Evolutionary conservation across 1,140 invertebrate species (phyloP).

Genomic region (Diploscapter pachys): DNA sequence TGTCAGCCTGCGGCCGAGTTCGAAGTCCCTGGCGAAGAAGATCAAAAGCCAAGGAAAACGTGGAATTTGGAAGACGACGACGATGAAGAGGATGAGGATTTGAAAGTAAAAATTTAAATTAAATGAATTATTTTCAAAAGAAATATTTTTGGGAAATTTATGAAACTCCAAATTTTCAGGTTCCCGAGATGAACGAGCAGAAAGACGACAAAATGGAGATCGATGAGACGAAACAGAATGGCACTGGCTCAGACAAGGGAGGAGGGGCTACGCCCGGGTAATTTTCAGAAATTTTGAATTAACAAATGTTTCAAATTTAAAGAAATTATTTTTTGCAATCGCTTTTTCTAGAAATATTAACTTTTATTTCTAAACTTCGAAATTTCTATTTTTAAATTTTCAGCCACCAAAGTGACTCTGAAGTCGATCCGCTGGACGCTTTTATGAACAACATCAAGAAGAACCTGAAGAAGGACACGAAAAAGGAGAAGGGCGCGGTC

Average conservation of each 20-base stretch:
- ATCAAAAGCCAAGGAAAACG: constrained; percentile 61
- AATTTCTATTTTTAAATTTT: constrained; percentile 12
- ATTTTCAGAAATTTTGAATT: constrained; percentile 1
- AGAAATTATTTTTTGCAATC: not conserved
- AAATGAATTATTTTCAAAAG: constrained; percentile 7
- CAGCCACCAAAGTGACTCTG: constrained; percentile 57
- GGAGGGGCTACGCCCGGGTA: not conserved
- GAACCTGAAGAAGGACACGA: constrained; percentile 17
- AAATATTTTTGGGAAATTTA: constrained; percentile 22
- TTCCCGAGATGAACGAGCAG: not conserved
- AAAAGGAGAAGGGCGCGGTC: constrained; percentile 9
- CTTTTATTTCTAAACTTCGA: constrained; percentile 16
- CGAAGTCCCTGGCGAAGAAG: not conserved
- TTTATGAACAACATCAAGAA: constrained; percentile 76
- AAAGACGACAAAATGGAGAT: not conserved
- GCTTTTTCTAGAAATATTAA: not conserved
- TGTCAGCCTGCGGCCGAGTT: not conserved
- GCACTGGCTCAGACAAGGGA: constrained; percentile 24
- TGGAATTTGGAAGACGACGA: constrained; percentile 74
- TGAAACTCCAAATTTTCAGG: not conserved
- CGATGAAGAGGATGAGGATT: constrained; percentile 49
- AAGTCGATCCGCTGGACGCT: constrained; percentile 91
- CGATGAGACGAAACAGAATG: constrained; percentile 5
- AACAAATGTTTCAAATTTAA: not conserved
- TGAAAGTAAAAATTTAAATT: constrained; percentile 14